Conservation (phyloP, 2,113 vertebrate genomes). For the Pseudorhombus dupliciocellatus region DNA sequence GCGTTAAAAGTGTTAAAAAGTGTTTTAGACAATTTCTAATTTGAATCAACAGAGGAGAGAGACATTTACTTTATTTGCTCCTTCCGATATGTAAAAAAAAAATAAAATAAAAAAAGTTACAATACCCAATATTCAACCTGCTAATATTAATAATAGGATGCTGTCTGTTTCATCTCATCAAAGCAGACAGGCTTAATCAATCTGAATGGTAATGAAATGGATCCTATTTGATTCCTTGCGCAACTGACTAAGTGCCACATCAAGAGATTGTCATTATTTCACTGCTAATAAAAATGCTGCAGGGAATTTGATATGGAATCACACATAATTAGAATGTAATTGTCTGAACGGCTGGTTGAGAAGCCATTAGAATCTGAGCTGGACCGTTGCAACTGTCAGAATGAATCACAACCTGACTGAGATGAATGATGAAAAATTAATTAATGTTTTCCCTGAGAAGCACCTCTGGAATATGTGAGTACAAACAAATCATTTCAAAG, state of each 20-base stretch:
- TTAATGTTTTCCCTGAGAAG: not conserved
- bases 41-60: not conserved
- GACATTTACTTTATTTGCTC: not conserved
- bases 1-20: not conserved
- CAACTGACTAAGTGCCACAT: constrained; percentile 19
- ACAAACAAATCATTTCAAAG: constrained; percentile 7
- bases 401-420: constrained; percentile 32
- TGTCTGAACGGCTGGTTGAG: constrained; percentile 29
- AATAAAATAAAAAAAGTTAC: not conserved
- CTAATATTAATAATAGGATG: not conserved
- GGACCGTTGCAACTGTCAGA: constrained; percentile 32
- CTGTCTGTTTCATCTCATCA: constrained; percentile 2
- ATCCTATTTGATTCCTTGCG: constrained; percentile 10
- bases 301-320: constrained; percentile 43
- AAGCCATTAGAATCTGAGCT: constrained; percentile 37
- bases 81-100: not conserved
- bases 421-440: constrained; percentile 15
- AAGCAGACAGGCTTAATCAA: constrained; percentile 30
- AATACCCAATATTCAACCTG: not conserved
- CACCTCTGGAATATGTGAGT: constrained; percentile 1
- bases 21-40: not conserved
- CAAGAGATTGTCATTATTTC: constrained; percentile 38
- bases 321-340: constrained; percentile 57
- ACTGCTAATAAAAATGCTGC: constrained; percentile 46
- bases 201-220: constrained; percentile 33